phyloP scores from a whole-genome alignment of 2,797 vertebrate genomes.

The Coendou prehensilis region DNA sequence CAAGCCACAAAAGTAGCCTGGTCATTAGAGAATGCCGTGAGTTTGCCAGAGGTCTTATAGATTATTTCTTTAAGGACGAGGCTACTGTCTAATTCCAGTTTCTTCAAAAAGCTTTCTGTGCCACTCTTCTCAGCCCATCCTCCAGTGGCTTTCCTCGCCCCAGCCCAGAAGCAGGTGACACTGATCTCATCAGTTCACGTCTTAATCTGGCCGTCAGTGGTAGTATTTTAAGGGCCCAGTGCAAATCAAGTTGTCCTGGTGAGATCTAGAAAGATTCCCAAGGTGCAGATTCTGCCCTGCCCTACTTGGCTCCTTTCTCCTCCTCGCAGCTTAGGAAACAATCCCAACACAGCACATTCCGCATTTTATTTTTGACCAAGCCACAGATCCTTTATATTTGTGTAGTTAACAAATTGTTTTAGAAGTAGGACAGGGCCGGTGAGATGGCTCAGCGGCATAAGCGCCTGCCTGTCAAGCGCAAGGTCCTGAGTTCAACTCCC shows the following conservation, averaged over 20 bases:
- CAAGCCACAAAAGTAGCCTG: slow-evolving; percentile 13
- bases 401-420: background rate
- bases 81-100: background rate
- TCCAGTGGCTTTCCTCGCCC: background rate
- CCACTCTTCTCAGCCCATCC: background rate
- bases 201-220: background rate
- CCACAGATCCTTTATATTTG: background rate
- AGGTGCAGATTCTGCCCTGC: background rate
- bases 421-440: background rate
- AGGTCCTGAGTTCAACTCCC: too few relatives aligned
- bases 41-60: background rate
- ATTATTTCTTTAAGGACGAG: background rate
- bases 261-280: slow-evolving; percentile 15
- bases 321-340: background rate
- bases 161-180: background rate
- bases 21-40: slow-evolving; percentile 24
- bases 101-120: background rate
- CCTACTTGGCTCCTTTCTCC: background rate
- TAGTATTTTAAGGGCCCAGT: background rate
- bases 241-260: background rate
- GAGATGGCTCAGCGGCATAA: too few relatives aligned
- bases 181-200: background rate
- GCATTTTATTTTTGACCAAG: background rate
- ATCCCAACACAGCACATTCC: background rate
- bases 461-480: too few relatives aligned